phyloP scores from a whole-genome alignment of 1,140 invertebrate species.

The Temnothorax nylanderi region DNA sequence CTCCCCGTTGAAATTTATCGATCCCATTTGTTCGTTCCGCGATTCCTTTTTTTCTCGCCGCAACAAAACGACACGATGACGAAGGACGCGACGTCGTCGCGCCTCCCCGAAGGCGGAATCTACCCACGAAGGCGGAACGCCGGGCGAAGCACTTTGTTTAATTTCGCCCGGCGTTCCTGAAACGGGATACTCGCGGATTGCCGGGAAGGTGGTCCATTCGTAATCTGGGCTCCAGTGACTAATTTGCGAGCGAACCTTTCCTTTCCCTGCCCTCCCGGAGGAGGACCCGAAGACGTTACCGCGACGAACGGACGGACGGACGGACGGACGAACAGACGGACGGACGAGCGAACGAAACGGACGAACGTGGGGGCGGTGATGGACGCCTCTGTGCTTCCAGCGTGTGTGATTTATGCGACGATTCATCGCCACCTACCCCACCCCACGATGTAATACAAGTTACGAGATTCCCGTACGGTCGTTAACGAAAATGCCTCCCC shows the following conservation, averaged over 20 bases:
- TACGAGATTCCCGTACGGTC: slow-evolving; percentile 50
- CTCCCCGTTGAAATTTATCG: slow-evolving; percentile 42
- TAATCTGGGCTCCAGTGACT: slow-evolving; percentile 77
- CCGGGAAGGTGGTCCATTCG: slow-evolving; percentile 71
- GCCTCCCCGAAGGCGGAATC: slow-evolving; percentile 53
- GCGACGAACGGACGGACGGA: slow-evolving; percentile 72
- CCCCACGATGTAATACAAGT: slow-evolving; percentile 63
- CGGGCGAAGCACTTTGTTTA: slow-evolving; percentile 68
- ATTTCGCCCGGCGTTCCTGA: slow-evolving; percentile 75
- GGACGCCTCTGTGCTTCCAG: slow-evolving; percentile 79
- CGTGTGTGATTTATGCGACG: slow-evolving; percentile 78
- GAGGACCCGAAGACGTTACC: slow-evolving; percentile 68
- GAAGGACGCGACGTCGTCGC: slow-evolving; percentile 35
- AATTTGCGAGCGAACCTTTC: slow-evolving; percentile 76
- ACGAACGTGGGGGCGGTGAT: slow-evolving; percentile 80
- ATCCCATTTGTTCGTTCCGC: slow-evolving; percentile 19
- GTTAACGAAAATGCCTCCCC: slow-evolving; percentile 60
- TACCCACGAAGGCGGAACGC: not conserved
- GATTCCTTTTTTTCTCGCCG: slow-evolving; percentile 18
- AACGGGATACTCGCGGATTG: slow-evolving; percentile 72
- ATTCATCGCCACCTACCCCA: slow-evolving; percentile 73
- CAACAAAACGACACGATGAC: slow-evolving; percentile 45
- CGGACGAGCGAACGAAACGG: slow-evolving; percentile 72
- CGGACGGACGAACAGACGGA: slow-evolving; percentile 72
- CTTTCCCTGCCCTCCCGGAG: slow-evolving; percentile 55